Evolutionary conservation across 1,140 invertebrate genomes (phyloP).

Genomic region (Anastrepha ludens): DNA sequence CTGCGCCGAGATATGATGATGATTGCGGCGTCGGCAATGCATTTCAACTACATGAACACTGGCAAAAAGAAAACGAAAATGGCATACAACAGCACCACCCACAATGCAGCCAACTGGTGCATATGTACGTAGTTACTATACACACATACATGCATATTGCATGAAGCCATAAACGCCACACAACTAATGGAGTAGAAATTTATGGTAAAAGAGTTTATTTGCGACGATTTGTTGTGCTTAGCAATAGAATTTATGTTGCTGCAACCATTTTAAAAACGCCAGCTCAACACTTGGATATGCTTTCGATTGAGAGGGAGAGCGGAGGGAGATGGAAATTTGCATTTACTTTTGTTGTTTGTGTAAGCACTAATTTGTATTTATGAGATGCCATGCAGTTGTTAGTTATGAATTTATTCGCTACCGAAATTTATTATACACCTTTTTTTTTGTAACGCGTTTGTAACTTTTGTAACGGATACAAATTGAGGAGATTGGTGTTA

Average conservation of each 20-base stretch:
- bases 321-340: neutral
- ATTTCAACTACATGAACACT: no score
- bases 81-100: no score
- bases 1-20: no score
- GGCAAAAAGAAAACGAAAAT: no score
- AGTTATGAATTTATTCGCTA: neutral
- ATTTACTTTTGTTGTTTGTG: neutral
- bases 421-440: neutral
- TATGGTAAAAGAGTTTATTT: slow-evolving; percentile 53
- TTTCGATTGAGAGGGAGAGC: neutral
- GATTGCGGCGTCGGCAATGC: no score
- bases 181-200: slow-evolving; percentile 50
- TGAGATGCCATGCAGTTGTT: neutral
- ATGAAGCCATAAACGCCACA: slow-evolving; percentile 18
- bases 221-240: slow-evolving; percentile 55
- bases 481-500: no score
- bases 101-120: no score
- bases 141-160: no score
- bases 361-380: slow-evolving; percentile 50
- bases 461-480: no score
- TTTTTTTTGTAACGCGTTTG: no score
- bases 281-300: neutral
- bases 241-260: slow-evolving; percentile 48
- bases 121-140: no score
- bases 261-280: slow-evolving; percentile 39